Base-by-base conservation (phyloP, 2,888 invertebrate species). In the Aspidapion aeneum region DNA sequence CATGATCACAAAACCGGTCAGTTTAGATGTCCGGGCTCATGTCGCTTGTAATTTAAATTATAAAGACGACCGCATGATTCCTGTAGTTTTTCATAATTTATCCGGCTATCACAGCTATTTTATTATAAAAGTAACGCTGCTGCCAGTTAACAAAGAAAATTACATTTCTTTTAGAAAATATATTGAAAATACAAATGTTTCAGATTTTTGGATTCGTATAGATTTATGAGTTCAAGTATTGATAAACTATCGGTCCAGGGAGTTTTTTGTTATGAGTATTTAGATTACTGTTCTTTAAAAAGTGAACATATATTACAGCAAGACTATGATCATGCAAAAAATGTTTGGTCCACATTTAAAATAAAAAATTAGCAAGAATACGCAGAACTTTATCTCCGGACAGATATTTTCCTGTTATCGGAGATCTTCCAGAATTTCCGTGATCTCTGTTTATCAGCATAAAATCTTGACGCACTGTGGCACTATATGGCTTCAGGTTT, bases 401-500 rank as follows among this genome's bases (percentile, higher is more conserved):
- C 63, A 1, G 61, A 68, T 17, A 48, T 67, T 3, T 56, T 68
- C 12, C 22, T 61, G 9, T 54, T 68, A 18, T 48, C 57, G 7
- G 63, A 68, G 61, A 22, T 68, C 1, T 65, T 66, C 52, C 63
- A 68, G 55, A 63, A 66, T 61, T 68, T 68, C 51, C 21, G 67
- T 16, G 12, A 7, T 5, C 20, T 19, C 1, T 67, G 63, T 58
- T 35, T 63, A 18, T 17, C 54, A 21, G 57, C 61, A 1, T 67
- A 67, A 56, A 17, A 22, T 20, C 72, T 77, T 21, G 76, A 78
- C 68, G 71, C 75, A 1, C 65, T 68, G 22, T 73, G 74, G 55
- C 78, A 75, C 68, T 77, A 70, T 62, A 77, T 75, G 19, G 59
- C 71, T 5, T 76, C 75, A 1, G 74, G 75, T 0, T 64, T 76